These are phyloP conservation scores for Ceyx margarethae DNA, from an alignment of 2,113 vertebrate species.

Conservation along the genomic window DNA sequence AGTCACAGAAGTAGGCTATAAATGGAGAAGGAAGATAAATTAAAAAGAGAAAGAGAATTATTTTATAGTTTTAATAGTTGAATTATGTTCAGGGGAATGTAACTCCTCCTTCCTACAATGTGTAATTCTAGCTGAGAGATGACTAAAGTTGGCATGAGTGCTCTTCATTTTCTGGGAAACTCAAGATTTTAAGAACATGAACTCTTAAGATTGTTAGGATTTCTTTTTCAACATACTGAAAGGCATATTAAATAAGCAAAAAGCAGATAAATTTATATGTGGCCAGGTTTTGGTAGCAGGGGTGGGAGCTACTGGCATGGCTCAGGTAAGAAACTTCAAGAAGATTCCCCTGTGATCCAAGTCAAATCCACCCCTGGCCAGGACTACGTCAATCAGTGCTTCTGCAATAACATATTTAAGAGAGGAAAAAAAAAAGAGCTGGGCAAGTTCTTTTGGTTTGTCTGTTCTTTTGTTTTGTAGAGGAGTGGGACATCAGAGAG, in stretches of 20 bases:
- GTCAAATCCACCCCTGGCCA: neutral
- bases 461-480: neutral
- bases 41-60: neutral
- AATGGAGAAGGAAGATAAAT: neutral
- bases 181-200: neutral
- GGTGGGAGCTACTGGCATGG: neutral
- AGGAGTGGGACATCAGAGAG: neutral
- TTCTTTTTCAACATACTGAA: neutral
- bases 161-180: neutral
- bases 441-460: neutral
- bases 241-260: neutral
- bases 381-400: neutral
- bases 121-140: neutral
- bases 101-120: neutral
- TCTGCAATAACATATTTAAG: neutral
- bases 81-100: neutral
- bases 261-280: neutral
- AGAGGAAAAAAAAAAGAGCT: neutral
- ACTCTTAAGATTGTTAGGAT: neutral
- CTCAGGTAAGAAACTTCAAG: neutral
- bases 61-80: neutral
- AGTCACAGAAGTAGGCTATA: neutral
- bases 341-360: neutral
- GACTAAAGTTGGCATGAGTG: neutral
- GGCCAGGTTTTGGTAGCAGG: neutral